Base-by-base conservation (phyloP, 1,140 invertebrate species). In the Diachasma alloeum region DNA sequence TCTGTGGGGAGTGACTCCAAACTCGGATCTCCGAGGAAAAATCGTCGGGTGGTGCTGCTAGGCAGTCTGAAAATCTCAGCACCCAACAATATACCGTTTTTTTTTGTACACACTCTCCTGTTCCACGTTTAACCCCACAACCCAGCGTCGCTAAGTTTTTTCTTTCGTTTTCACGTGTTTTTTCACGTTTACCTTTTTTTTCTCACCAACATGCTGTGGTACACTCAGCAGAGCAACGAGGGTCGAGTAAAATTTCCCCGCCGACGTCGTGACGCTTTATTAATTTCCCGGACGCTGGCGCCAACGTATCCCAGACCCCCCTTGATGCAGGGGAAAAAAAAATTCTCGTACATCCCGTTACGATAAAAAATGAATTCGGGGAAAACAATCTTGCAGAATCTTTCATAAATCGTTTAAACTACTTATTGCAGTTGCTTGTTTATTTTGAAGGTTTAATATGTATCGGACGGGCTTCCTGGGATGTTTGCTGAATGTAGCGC, bases 241-340 rank as follows among this genome's bases (percentile, higher is more conserved):
- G 63, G 72, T 72, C 59, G 68, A 63, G 76, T 26, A 67, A 44
- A 82, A 81, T 81, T 82, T 76, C 63, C 74, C 72, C 44, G 11
- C 31, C 77, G 69, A 39, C 75, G 68, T 78, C 74, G 59, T 63
- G 77, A 80, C 74, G 81, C 72, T 80, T 80, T 82, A 84, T 84
- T 82, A 84, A 83, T 83, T 84, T 79, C 69, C 75, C 76, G 67
- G 31, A 72, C 78, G 44, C 9, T 73, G 79, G 44, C 74, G 73
- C 56, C 76, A 76, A 63, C 74, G 72, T 75, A 42, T 42, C 31
- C 56, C 10, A 19, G n/a, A 26, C 59, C 19, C 59, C 59, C 59
- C 24, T 26, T 0, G 59, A 15, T 26, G 22, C 5, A 15, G 4
- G 48, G 4, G 4, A 19, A 22, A 56, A 63, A 53, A 63, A 63